phyloP scores from a whole-genome alignment of 2,113 vertebrate species.

The Channa argus region DNA sequence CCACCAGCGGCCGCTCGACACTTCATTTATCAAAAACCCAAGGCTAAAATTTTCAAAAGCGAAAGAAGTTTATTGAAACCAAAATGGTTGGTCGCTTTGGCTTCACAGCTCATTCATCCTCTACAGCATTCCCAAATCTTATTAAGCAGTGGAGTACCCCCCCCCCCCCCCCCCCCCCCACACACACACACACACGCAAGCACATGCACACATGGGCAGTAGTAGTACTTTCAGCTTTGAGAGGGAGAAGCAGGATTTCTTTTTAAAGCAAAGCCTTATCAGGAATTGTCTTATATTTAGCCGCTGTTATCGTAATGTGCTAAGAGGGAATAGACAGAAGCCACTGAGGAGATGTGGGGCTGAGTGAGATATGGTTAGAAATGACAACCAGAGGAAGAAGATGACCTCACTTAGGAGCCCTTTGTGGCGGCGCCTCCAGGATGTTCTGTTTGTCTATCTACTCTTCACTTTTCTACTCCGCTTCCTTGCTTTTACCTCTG shows the following conservation, averaged over 20 bases:
- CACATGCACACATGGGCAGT: not conserved
- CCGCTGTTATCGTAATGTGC: slow-evolving; percentile 50
- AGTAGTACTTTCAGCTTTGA: slow-evolving; percentile 26
- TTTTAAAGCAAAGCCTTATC: slow-evolving; percentile 28
- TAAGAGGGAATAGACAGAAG: slow-evolving; percentile 41
- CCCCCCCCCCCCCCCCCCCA: not conserved
- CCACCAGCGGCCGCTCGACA: slow-evolving; percentile 41
- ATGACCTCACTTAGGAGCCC: slow-evolving; percentile 51
- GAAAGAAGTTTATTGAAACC: slow-evolving; percentile 53
- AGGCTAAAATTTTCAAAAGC: slow-evolving; percentile 48
- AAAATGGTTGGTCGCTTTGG: slow-evolving; percentile 36
- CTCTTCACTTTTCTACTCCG: slow-evolving; percentile 8
- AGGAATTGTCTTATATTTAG: slow-evolving; percentile 43
- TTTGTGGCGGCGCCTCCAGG: slow-evolving; percentile 39
- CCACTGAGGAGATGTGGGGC: slow-evolving; percentile 29
- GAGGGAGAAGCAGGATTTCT: not conserved
- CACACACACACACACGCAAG: no score
- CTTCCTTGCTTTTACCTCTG: slow-evolving; percentile 27
- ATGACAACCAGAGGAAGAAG: slow-evolving; percentile 49
- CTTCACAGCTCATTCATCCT: slow-evolving; percentile 57
- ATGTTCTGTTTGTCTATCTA: slow-evolving; percentile 35
- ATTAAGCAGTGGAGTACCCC: slow-evolving; percentile 37
- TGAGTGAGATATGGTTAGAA: slow-evolving; percentile 51
- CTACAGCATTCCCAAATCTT: slow-evolving; percentile 58
- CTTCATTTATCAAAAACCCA: slow-evolving; percentile 65